Base-by-base conservation (phyloP, 2,113 vertebrate genomes). In the Aythya baeri region DNA sequence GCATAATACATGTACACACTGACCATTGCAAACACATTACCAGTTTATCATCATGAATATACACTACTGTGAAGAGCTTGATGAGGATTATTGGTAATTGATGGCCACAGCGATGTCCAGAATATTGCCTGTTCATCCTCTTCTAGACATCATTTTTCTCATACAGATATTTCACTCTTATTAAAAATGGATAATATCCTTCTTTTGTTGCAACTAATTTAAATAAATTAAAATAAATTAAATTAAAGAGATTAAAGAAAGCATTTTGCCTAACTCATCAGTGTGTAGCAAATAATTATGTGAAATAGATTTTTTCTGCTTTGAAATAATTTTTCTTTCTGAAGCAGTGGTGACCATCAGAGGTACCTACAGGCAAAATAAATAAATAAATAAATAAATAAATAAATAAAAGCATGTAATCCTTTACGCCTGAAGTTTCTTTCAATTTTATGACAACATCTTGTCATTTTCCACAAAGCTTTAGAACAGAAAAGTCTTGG, bases 401-500 rank as follows among this genome's bases (percentile, higher is more conserved):
- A 49, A 49, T 3, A 62, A 50, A 11, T 12, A 3, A 59, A 62
- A 57, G 6, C 61, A 62, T 46, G 74, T 17, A 12, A 94, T n/a
- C 77, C 29, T 25, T n/a, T 88, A 14, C 81, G 36, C 41, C 63
- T 61, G 26, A 83, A 38, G 23, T 57, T 34, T 52, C 20, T 46
- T 95, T 91, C 49, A 66, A 41, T n/a, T 88, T 80, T 94, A 36
- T 89, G 71, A 86, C 27, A 82, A 72, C 91, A 94, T 59, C 25
- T 83, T 89, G 55, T 55, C 22, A 82, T 97, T 97, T 97, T 95
- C 43, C 61, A 93, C 59, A 87, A 68, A 75, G 62, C 62, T 95
- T 92, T 72, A 87, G 81, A 94, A 58, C 52, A 93, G 43, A 77
- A 49, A 25, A 72, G 11, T 66, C 32, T 93, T 57, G 44, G 58